phyloP scores from a whole-genome alignment of 2,113 vertebrate genomes.

The Erpornis zantholeuca region DNA sequence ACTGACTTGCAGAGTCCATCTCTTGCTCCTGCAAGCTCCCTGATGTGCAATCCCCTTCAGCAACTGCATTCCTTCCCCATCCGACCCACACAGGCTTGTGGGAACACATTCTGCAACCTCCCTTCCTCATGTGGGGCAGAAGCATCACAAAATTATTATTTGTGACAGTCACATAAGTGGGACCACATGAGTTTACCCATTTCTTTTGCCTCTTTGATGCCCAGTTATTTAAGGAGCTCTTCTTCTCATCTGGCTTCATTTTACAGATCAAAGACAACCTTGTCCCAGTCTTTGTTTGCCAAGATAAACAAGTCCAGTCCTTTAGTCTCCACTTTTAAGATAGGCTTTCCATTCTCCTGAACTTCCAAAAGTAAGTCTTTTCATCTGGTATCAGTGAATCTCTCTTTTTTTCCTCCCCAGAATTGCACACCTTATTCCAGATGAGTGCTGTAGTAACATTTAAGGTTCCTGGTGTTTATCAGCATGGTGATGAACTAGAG shows the following conservation, averaged over 20 bases:
- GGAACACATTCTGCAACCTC: not conserved
- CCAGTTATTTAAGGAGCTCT: not conserved
- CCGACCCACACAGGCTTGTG: fast-evolving
- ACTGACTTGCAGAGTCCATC: not conserved
- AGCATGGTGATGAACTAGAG: not conserved
- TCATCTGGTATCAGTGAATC: not conserved
- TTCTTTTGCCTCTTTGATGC: not conserved
- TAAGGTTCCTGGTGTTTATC: not conserved
- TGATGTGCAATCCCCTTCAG: not conserved
- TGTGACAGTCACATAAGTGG: not conserved
- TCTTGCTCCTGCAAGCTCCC: not conserved
- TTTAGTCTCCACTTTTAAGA: conserved; percentile 21
- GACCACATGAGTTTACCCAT: not conserved
- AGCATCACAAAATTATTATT: not conserved
- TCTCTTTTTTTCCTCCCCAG: not conserved
- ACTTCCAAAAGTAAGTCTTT: not conserved
- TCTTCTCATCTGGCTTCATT: not conserved
- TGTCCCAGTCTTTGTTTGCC: not conserved
- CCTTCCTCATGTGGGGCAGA: not conserved
- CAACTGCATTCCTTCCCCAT: not conserved
- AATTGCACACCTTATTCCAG: not conserved
- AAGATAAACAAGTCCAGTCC: not conserved
- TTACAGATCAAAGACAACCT: not conserved
- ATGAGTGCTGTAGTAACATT: not conserved
- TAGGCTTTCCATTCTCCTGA: not conserved